Evolutionary conservation across 1,140 invertebrate species (phyloP), one percentile per base, ranked within the genome.

Genomic region (Neocloeon triangulifer): DNA sequence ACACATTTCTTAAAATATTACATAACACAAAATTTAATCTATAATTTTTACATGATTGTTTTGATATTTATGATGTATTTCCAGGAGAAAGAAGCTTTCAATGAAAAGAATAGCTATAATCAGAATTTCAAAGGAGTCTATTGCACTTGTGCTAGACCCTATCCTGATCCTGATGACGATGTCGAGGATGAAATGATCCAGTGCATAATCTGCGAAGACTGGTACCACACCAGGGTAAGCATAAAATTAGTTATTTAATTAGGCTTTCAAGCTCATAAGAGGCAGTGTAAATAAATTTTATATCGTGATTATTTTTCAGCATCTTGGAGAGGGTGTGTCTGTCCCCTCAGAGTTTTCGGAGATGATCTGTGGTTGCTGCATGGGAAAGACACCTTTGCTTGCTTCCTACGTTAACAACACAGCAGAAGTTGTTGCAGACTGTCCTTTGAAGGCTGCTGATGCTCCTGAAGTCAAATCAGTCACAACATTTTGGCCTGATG

Each of bases 201-300:
- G 47, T 99, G 95, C 47, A 62, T 79, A 27, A 59, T 95, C 31
- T 99, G 94, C 56, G 94, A 98, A 54, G 94, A 99, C 52, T 99
- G 95, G 95, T 89, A 76, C 45, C 92, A 97, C 61, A 64, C 69
- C 12, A 59, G 55, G 48, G 64, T 66, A 51, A 43, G 33, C 39
- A 20, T 10, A 6, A n/a, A 14, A 30, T 15, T 35, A 29, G 18
- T n/a, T 21, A 5, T 32, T 28, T 15, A 20, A 33, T 21, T 3
- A 22, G 9, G 3, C 4, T n/a, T n/a, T n/a, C n/a, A n/a, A n/a
- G n/a, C n/a, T n/a, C n/a, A n/a, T n/a, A n/a, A n/a, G n/a, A n/a
- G n/a, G n/a, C n/a, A n/a, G n/a, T 29, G 33, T 6, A 19, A 16
- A 13, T 31, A 25, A 8, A n/a, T 35, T 20, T 17, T 5, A 22